phyloP scores from a whole-genome alignment of 2,888 invertebrate species.

The Hyposoter didymator region DNA sequence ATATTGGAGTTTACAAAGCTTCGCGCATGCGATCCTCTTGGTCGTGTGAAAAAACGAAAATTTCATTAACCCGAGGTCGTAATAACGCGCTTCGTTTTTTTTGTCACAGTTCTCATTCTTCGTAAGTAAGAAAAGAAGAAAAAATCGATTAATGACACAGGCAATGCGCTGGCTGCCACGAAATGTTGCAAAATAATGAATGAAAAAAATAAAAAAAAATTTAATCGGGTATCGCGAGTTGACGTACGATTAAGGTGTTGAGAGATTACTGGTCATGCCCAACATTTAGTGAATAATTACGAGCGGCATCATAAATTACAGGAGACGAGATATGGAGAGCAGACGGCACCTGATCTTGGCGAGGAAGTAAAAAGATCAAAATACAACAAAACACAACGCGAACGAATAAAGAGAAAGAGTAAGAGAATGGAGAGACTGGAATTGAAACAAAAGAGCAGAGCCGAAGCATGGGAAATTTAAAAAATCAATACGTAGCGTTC shows the following conservation, averaged over 20 bases:
- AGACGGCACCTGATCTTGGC: slow-evolving; percentile 23
- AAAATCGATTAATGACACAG: not conserved
- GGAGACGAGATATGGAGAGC: not conserved
- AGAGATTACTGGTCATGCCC: slow-evolving; percentile 33
- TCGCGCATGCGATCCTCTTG: slow-evolving; percentile 4
- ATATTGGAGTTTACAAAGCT: slow-evolving; percentile 29
- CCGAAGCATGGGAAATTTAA: slow-evolving; percentile 25
- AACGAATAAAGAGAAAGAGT: not conserved
- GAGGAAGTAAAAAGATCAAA: not conserved
- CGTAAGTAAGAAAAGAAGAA: not conserved
- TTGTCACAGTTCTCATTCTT: not conserved
- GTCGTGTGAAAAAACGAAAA: not conserved
- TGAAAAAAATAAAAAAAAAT: not conserved
- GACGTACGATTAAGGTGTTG: slow-evolving; percentile 22
- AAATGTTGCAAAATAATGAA: not conserved
- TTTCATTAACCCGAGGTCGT: slow-evolving; percentile 31
- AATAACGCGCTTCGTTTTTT: slow-evolving; percentile 39
- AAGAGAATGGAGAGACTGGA: not conserved
- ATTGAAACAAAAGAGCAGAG: slow-evolving; percentile 5
- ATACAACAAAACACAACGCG: slow-evolving; percentile 7
- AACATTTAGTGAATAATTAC: slow-evolving; percentile 7
- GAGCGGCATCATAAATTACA: slow-evolving; percentile 16
- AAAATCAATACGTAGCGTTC: slow-evolving; percentile 49
- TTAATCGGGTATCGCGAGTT: slow-evolving; percentile 16
- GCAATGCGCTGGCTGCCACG: not conserved